A percentile compares a stretch with the other conserved stretches of the same genome.
phyloP scores from a whole-genome alignment of 2,797 vertebrate genomes.

The Chaetophractus vellerosus region DNA sequence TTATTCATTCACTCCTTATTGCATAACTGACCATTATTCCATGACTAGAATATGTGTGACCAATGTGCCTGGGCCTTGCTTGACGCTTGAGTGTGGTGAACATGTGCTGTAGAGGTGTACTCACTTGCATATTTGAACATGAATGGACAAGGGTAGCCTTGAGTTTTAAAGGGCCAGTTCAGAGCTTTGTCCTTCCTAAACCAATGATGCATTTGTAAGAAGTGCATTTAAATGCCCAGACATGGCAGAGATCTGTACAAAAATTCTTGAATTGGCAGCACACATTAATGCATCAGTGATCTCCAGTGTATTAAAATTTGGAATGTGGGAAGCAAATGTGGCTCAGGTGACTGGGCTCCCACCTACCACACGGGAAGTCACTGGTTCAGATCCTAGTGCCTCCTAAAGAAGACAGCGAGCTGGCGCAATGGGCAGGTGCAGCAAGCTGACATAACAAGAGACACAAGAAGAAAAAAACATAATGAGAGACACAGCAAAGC shows the following conservation, averaged over 20 bases:
- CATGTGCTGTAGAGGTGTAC: not conserved
- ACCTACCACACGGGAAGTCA: no score
- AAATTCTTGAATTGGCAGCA: not conserved
- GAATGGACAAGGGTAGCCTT: not conserved
- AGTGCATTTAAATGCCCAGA: not conserved
- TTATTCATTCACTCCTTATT: not conserved
- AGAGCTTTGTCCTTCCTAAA: slow-evolving; percentile 19
- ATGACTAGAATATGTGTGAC: not conserved
- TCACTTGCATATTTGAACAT: not conserved
- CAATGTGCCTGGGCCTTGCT: rapidly evolving
- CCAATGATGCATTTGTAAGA: not conserved
- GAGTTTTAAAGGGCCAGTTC: not conserved
- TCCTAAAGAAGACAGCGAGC: no score
- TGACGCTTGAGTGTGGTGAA: no score
- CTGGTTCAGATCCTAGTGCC: no score
- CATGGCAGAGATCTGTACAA: not conserved
- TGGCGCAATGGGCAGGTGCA: no score
- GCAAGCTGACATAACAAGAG: no score
- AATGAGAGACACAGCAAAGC: no score
- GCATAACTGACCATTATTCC: not conserved
- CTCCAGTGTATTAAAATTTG: not conserved
- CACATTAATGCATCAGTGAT: not conserved
- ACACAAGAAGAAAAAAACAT: no score
- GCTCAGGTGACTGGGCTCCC: no score
- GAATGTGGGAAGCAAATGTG: not conserved